Conservation (phyloP, 1,140 invertebrate genomes). For the Penaeus vannamei region DNA sequence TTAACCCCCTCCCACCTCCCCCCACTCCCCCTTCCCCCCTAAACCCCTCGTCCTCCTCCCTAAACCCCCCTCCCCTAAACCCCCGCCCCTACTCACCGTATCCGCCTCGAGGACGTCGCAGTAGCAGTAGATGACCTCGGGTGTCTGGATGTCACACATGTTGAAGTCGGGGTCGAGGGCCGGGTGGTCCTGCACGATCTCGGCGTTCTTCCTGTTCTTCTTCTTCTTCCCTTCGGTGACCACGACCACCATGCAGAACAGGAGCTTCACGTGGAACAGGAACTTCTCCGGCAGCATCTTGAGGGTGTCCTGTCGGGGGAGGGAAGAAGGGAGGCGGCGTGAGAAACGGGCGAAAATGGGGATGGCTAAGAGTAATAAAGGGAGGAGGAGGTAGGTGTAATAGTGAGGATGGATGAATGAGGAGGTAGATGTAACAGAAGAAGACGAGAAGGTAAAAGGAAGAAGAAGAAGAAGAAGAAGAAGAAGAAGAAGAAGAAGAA, state of each 20-base stretch:
- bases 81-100: background rate
- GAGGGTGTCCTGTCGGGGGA: background rate
- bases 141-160: constrained; percentile 57
- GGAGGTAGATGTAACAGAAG: background rate
- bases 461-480: no score
- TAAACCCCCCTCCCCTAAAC: no score
- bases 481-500: no score
- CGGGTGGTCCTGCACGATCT: constrained; percentile 30
- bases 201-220: constrained; percentile 39
- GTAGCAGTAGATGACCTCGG: constrained; percentile 58
- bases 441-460: no score
- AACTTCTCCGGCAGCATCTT: constrained; percentile 60
- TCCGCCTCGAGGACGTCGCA: constrained; percentile 52
- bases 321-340: background rate
- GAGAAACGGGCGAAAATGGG: background rate
- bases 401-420: background rate
- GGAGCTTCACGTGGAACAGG: constrained; percentile 56
- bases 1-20: no score
- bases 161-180: constrained; percentile 45
- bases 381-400: no score
- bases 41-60: no score
- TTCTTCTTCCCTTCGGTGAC: constrained; percentile 58
- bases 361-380: no score
- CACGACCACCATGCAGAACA: constrained; percentile 62
- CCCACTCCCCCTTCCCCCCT: no score